Conservation (phyloP, 2,797 vertebrate species). For the Synanceia verrucosa region DNA sequence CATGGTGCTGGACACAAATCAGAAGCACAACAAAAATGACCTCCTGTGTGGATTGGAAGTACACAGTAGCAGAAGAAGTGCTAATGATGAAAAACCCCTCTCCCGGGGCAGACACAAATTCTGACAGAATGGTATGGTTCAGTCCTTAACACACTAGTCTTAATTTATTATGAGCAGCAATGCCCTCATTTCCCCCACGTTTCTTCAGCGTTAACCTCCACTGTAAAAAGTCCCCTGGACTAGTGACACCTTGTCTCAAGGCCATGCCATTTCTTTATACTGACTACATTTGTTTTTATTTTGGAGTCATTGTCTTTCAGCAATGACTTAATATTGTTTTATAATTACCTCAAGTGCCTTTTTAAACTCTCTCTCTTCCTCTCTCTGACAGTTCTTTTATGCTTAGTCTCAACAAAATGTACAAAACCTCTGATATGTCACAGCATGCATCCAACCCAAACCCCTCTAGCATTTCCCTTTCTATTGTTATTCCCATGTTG, state of each 20-base stretch:
- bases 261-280: slow-evolving; percentile 1
- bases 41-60: slow-evolving; percentile 5
- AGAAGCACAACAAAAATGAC: slow-evolving; percentile 6
- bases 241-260: slow-evolving; percentile 32
- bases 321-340: slow-evolving; percentile 33
- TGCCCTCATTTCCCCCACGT: neutral
- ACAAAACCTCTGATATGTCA: slow-evolving; percentile 55
- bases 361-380: slow-evolving; percentile 16
- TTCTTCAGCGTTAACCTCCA: neutral
- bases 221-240: slow-evolving; percentile 11
- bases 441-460: slow-evolving; percentile 43
- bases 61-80: neutral
- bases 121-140: neutral
- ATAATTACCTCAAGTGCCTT: slow-evolving; percentile 46
- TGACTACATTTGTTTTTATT: slow-evolving; percentile 27
- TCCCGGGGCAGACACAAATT: neutral
- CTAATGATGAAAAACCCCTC: neutral
- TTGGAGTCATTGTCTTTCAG: slow-evolving; percentile 24
- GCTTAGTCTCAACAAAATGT: slow-evolving; percentile 37
- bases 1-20: slow-evolving; percentile 37
- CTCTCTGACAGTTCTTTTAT: slow-evolving; percentile 53
- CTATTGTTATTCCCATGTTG: slow-evolving; percentile 52
- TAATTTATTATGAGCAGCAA: neutral
- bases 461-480: slow-evolving; percentile 42
- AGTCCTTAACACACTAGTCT: neutral